Evolutionary conservation across 2,113 vertebrate genomes (phyloP), one percentile per base, ranked within the genome.

Genomic region (Desmodus rotundus): DNA sequence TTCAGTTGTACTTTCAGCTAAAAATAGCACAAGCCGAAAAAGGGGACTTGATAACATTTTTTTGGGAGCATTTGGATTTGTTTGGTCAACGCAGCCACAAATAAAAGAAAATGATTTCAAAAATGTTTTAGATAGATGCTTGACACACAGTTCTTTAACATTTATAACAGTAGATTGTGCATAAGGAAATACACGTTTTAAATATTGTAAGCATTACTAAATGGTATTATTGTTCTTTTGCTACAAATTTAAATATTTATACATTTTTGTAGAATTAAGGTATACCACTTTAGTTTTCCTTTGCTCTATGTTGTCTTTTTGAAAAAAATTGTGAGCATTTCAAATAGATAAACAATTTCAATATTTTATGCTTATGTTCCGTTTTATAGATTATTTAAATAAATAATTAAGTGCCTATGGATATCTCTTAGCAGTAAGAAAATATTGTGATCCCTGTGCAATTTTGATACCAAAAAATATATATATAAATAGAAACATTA

Each of bases 221-320:
- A 97, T 98, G 98, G 97, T 98, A 97, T 97, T 67, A 95, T 98
- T 97, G 95, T 98, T 98, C 97, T 96, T 97, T 96, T 98, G 96
- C 95, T 98, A 97, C 97, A 98, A 98, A 97, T 96, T 97, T 85
- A 96, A 98, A 97, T 98, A 98, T 99, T 99, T 99, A 99, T 99
- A 99, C 95, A 97, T 98, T 98, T 98, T 98, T 99, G 96, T 98
- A 98, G 98, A 98, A 98, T 98, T 98, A 97, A 98, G 98, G 97
- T 98, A 97, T 87, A 91, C 87, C 68, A 96, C 94, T 97, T 98
- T 98, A 98, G 96, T 98, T 98, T 98, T 98, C 77, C 83, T 96
- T 95, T 97, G 76, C 67, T 94, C 94, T 36, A 9, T 87, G 70
- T 89, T 88, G 93, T 97, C 76, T 78, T 96, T 97, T 93, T 96